Base-by-base conservation (phyloP, 1,140 invertebrate genomes). In the Telenomus remus region DNA sequence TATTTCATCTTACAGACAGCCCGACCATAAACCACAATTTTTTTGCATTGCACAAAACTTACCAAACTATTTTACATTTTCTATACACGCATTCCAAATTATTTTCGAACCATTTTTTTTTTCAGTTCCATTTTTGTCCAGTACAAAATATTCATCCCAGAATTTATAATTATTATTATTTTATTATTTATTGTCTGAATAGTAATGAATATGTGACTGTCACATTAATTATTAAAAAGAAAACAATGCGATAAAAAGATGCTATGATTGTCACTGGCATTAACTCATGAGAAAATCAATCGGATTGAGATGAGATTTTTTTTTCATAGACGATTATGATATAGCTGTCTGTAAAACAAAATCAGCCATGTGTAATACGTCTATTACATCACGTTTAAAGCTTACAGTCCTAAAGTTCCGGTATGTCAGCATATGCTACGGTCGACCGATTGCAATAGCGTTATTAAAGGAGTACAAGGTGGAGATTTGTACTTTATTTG, bases 1-100 rank as follows among this genome's bases (percentile, higher is more conserved):
- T 72, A 81, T 73, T 69, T 73, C 72, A 79, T 78, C 78, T 74
- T 34, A 80, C 78, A 73, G 69, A 77, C 72, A 69, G 69, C 59
- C 46, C 53, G 44, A 43, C 55, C 60, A 60, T 72, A 61, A 70
- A 70, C 66, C 66, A 55, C 50, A 3, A 39, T 4, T 9, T 9
- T 39, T n/a, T 39, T 39, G 3, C 37, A 39, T n/a, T 9, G 3
- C n/a, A 39, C 3, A 9, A 39, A 11, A 11, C 1, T 39, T 39
- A 2, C 37, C 1, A 27, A 27, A 27, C 19, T 27, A 27, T 27
- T 27, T 27, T 27, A 6, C 19, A 27, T 27, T 27, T 27, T 27
- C 19, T n/a, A 27, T 3, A 27, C 19, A 27, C 1, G 37, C 9
- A n/a, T 39, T n/a, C 8, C 3, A 39, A 39, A 4, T 39, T 10